phyloP scores from a whole-genome alignment of 1,140 invertebrate species.

The Drosophila pallidifrons region DNA sequence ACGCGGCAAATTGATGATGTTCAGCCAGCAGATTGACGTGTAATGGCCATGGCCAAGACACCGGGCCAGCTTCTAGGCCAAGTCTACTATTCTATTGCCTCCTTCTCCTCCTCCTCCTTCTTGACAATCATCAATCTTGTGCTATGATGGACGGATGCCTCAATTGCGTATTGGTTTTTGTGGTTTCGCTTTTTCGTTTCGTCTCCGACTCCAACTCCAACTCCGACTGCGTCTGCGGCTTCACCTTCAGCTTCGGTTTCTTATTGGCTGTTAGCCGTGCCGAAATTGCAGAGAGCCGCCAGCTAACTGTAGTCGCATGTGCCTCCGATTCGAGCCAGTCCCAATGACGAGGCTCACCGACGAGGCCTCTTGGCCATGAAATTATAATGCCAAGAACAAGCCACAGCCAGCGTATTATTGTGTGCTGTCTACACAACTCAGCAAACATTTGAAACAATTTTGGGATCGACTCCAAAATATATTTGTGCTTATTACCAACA shows the following conservation, averaged over 20 bases:
- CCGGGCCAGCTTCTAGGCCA: constrained; percentile 3
- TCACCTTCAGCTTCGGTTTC: not conserved
- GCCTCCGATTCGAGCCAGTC: constrained; percentile 16
- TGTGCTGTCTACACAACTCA: not conserved
- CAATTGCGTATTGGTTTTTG: constrained; percentile 30
- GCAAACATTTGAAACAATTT: not conserved
- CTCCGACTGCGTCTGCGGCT: too few species aligned
- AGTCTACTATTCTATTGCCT: not conserved
- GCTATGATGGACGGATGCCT: too few species aligned
- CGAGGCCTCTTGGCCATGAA: constrained; percentile 24
- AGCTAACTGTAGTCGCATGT: constrained; percentile 33
- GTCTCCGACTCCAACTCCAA: too few species aligned
- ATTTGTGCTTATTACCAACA: too few species aligned
- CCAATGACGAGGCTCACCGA: constrained; percentile 7
- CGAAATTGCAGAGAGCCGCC: constrained; percentile 24
- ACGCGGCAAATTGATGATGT: constrained; percentile 22
- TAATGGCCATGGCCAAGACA: constrained; percentile 2
- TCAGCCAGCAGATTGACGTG: constrained; percentile 2
- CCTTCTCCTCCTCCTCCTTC: not conserved
- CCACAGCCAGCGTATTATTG: not conserved
- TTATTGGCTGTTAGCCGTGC: constrained; percentile 29
- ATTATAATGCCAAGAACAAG: constrained; percentile 17
- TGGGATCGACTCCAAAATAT: too few species aligned
- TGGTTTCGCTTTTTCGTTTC: not conserved
- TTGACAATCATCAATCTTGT: not conserved